Percentiles rank a stretch among this genome's conserved stretches.
Conservation (phyloP, 1,140 invertebrate genomes). For the Bilobella aurantiaca region DNA sequence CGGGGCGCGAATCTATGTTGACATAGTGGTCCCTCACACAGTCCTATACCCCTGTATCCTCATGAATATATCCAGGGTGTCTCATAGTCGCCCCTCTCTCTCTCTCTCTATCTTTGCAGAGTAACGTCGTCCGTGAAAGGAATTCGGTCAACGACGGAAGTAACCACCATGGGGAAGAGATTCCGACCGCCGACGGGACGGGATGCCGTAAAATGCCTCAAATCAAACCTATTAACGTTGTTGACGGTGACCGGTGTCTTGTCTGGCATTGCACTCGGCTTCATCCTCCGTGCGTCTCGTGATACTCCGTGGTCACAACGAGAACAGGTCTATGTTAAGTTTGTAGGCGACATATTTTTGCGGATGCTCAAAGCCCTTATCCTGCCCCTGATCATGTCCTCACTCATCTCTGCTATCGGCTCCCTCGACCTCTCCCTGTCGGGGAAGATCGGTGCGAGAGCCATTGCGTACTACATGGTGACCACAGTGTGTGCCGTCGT, state of each 20-base stretch:
- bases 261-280: not conserved
- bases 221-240: not conserved
- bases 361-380: constrained; percentile 53
- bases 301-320: not conserved
- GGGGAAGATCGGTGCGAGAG: constrained; percentile 48
- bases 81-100: no score
- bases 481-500: not conserved
- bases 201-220: no score
- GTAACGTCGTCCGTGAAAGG: no score
- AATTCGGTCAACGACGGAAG: no score
- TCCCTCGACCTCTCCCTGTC: constrained; percentile 51
- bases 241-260: not conserved
- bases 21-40: no score
- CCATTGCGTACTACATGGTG: not conserved
- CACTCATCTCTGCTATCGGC: constrained; percentile 49
- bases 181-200: no score
- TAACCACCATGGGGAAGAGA: no score
- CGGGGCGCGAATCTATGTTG: no score
- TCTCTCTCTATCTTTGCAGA: no score
- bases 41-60: no score
- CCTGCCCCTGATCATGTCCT: constrained; percentile 53
- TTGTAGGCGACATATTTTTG: constrained; percentile 32
- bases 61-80: no score
- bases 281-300: not conserved
- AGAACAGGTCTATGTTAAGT: not conserved